Percentiles rank a stretch among this genome's conserved stretches.
Evolutionary conservation across 2,113 vertebrate genomes (phyloP).

Genomic region (Cryptotis parvus): DNA sequence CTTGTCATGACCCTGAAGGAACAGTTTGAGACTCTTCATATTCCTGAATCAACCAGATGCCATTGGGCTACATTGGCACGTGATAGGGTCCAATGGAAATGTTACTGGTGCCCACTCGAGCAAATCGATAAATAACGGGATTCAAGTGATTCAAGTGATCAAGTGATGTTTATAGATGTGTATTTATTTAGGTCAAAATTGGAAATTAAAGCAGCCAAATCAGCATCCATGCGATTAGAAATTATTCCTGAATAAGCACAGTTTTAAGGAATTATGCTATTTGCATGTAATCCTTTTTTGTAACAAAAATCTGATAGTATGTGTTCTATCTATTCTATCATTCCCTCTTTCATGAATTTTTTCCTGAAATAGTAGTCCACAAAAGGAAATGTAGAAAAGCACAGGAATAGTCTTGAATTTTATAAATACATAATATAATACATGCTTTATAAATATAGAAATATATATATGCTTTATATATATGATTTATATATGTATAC

Average conservation of each 20-base stretch:
- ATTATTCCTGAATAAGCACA: neutral
- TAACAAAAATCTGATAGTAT: neutral
- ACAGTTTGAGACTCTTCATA: too few relatives aligned
- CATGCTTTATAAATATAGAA: too few relatives aligned
- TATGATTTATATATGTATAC: too few relatives aligned
- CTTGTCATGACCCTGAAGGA: too few relatives aligned
- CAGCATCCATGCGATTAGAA: neutral
- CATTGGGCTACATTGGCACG: too few relatives aligned
- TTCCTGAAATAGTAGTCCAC: conserved; percentile 27
- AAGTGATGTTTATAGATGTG: neutral
- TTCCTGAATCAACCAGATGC: too few relatives aligned
- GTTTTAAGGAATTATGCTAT: neutral
- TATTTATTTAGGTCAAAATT: neutral
- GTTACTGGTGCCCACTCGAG: too few relatives aligned
- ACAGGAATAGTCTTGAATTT: neutral
- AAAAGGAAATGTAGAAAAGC: neutral
- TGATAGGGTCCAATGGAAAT: too few relatives aligned
- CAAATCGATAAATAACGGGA: too few relatives aligned
- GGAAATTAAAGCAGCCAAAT: neutral
- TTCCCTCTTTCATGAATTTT: neutral
- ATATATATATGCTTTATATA: too few relatives aligned
- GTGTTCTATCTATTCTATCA: neutral
- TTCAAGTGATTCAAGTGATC: too few relatives aligned
- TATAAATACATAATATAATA: too few relatives aligned
- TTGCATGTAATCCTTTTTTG: neutral